These are phyloP conservation scores for Tragopan temminckii DNA, from an alignment of 2,797 vertebrate species.

Conservation along the genomic window DNA sequence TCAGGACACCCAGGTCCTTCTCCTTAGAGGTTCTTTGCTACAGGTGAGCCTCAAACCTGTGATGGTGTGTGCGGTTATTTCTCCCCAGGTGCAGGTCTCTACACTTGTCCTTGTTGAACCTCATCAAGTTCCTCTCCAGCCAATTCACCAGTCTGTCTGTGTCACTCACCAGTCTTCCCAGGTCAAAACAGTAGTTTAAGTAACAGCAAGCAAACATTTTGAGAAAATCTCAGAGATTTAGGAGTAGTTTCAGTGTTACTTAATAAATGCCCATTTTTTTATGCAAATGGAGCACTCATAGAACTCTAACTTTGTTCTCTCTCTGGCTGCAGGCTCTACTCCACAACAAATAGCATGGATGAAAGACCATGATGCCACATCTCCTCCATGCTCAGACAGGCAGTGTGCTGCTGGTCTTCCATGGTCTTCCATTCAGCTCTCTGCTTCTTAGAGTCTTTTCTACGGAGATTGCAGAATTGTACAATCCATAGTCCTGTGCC, in stretches of 20 bases:
- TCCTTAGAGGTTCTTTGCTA: too few relatives aligned
- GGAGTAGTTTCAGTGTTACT: neutral
- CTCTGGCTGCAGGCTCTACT: neutral
- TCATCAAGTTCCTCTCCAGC: too few relatives aligned
- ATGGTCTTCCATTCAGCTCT: neutral
- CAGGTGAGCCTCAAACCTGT: too few relatives aligned
- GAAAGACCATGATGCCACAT: rapidly evolving
- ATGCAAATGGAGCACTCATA: neutral
- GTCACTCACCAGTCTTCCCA: too few relatives aligned
- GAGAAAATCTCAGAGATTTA: neutral
- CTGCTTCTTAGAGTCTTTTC: neutral
- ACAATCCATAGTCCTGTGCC: rapidly evolving
- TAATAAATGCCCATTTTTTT: neutral
- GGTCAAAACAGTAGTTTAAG: too few relatives aligned
- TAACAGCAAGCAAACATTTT: neutral
- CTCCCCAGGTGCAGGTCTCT: too few relatives aligned
- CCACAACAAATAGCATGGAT: rapidly evolving
- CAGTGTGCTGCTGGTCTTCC: neutral
- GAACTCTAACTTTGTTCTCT: neutral
- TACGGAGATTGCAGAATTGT: rapidly evolving
- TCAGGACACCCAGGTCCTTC: too few relatives aligned
- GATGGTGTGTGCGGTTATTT: too few relatives aligned
- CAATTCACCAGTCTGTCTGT: too few relatives aligned
- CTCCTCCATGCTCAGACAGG: neutral
- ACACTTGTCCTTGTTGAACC: too few relatives aligned